These are phyloP conservation scores for Henricia sp. DNA, from an alignment of 53 echinoderm and acorn worm genomes.

Conservation along the genomic window DNA sequence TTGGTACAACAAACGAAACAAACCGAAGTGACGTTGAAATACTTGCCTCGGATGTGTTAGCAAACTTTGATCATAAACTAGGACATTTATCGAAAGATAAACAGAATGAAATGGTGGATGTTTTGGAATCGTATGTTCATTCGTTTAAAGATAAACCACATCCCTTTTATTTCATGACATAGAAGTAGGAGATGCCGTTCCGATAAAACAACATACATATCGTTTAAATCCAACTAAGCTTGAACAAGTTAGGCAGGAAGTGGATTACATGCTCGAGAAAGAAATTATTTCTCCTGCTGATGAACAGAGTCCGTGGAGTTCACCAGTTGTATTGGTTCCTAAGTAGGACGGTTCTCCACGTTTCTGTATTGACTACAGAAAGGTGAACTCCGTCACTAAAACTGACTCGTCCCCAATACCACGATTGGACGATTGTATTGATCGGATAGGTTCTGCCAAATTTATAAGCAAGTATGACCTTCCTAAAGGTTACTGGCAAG, in stretches of 20 bases:
- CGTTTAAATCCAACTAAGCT: no score
- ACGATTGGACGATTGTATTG: conserved; percentile 5
- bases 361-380: neutral
- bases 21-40: neutral
- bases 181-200: conserved; percentile 66
- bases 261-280: no score
- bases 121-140: conserved; percentile 9
- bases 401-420: neutral
- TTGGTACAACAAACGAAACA: neutral
- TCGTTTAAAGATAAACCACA: conserved; percentile 61
- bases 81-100: conserved; percentile 35
- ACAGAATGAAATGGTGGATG: conserved; percentile 26
- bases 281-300: no score
- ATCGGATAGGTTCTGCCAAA: neutral
- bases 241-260: no score
- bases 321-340: neutral
- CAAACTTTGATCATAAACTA: conserved; percentile 35
- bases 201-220: no score
- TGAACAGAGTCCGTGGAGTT: no score
- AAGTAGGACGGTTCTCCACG: neutral
- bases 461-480: neutral
- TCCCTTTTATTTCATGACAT: conserved; percentile 49
- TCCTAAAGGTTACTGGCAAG: neutral
- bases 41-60: conserved; percentile 38
- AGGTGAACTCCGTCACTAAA: neutral